These are phyloP conservation scores for Channa argus DNA, from an alignment of 2,113 vertebrate species.

Conservation along the genomic window DNA sequence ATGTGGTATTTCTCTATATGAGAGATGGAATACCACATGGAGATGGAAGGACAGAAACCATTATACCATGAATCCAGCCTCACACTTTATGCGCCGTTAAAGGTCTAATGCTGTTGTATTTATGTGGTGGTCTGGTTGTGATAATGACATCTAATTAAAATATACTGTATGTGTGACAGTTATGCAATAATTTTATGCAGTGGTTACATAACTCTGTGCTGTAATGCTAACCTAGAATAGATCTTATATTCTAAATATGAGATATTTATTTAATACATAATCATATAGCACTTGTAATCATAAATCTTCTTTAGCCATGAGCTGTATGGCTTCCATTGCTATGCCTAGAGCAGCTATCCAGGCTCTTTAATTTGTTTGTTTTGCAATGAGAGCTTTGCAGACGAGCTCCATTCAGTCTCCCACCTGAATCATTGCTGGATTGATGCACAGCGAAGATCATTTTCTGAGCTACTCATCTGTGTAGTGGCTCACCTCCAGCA, in stretches of 20 bases:
- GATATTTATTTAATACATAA: slow-evolving; percentile 3
- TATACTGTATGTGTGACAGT: slow-evolving; percentile 18
- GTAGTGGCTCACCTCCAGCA: slow-evolving; percentile 74
- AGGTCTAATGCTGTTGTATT: slow-evolving; percentile 13
- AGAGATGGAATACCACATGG: slow-evolving; percentile 23
- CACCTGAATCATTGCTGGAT: slow-evolving; percentile 70
- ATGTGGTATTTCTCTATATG: slow-evolving; percentile 40
- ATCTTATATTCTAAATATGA: background rate
- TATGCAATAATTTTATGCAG: background rate
- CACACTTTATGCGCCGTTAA: slow-evolving; percentile 12
- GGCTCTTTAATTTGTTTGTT: slow-evolving; percentile 62
- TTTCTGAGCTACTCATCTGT: slow-evolving; percentile 73
- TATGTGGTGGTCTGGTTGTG: background rate
- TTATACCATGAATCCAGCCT: slow-evolving; percentile 27
- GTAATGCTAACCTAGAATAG: background rate
- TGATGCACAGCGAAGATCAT: slow-evolving; percentile 71
- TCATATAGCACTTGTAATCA: background rate
- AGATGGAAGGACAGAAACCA: slow-evolving; percentile 34
- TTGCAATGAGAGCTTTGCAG: slow-evolving; percentile 58
- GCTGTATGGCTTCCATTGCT: slow-evolving; percentile 21
- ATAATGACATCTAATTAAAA: slow-evolving; percentile 35
- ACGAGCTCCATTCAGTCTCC: slow-evolving; percentile 55
- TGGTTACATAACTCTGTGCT: background rate
- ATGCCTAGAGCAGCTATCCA: slow-evolving; percentile 20
- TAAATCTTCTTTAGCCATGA: slow-evolving; percentile 12